Conservation (phyloP, 1,140 invertebrate genomes). For the Chlorops oryzae region DNA sequence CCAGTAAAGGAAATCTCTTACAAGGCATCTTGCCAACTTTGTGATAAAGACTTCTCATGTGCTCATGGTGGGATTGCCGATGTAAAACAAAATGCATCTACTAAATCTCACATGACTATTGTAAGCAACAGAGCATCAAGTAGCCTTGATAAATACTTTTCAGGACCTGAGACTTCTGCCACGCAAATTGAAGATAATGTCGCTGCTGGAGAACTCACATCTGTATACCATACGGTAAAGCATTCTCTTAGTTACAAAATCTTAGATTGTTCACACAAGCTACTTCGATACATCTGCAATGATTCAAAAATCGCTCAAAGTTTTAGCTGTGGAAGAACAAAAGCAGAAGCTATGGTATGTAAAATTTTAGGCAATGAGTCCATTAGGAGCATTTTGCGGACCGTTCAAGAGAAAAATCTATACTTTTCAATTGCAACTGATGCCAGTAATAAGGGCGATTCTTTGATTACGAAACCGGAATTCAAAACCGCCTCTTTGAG, state of each 20-base stretch:
- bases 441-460: too few relatives aligned
- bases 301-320: background rate
- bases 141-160: background rate
- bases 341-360: background rate
- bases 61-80: background rate
- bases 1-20: background rate
- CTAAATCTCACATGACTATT: too few relatives aligned
- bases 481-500: too few relatives aligned
- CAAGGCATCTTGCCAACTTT: background rate
- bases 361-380: background rate
- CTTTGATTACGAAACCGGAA: too few relatives aligned
- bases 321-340: background rate
- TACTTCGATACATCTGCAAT: too few relatives aligned
- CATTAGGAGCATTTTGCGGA: background rate
- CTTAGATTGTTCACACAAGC: too few relatives aligned
- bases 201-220: too few relatives aligned
- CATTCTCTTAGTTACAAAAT: too few relatives aligned
- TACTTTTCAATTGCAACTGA: too few relatives aligned
- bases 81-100: background rate
- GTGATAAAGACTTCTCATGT: background rate
- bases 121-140: too few relatives aligned
- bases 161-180: background rate
- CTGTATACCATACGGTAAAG: too few relatives aligned
- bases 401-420: background rate
- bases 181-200: background rate